phyloP scores from a whole-genome alignment of 2,113 vertebrate genomes.

The Tragelaphus imberbis region DNA sequence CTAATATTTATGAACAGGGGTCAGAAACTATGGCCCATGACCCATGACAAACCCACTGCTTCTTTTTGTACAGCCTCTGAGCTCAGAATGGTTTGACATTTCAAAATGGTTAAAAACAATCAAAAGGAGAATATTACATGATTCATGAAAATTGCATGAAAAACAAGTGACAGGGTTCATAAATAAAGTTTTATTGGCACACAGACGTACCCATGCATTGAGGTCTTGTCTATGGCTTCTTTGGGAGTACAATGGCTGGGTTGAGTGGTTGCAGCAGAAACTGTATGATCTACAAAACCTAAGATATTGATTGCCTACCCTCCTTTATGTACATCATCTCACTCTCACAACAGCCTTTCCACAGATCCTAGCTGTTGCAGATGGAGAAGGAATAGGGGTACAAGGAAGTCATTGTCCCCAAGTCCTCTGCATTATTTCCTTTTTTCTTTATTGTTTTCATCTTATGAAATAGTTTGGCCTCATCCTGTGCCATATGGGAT shows the following conservation, averaged over 20 bases:
- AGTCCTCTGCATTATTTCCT: not conserved
- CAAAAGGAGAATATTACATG: not conserved
- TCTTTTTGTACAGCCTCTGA: not conserved
- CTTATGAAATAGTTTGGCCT: not conserved
- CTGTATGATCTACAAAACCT: not conserved
- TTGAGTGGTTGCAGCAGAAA: not conserved
- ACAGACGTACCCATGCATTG: not conserved
- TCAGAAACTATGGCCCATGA: not conserved
- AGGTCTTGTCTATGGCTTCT: accelerated
- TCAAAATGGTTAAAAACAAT: not conserved
- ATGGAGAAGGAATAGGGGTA: not conserved
- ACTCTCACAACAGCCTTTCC: not conserved
- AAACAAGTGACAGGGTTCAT: not conserved
- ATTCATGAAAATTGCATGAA: not conserved
- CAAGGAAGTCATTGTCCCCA: not conserved
- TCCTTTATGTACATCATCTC: not conserved
- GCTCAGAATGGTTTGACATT: not conserved
- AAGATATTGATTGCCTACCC: not conserved
- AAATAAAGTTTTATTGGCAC: not conserved
- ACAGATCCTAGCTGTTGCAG: not conserved
- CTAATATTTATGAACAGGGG: not conserved
- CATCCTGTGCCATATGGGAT: not conserved
- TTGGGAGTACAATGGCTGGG: not conserved
- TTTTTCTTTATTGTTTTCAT: not conserved
- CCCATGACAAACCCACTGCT: no score